These are phyloP conservation scores for Platanista minor DNA, from an alignment of 2,113 vertebrate species.

Conservation along the genomic window DNA sequence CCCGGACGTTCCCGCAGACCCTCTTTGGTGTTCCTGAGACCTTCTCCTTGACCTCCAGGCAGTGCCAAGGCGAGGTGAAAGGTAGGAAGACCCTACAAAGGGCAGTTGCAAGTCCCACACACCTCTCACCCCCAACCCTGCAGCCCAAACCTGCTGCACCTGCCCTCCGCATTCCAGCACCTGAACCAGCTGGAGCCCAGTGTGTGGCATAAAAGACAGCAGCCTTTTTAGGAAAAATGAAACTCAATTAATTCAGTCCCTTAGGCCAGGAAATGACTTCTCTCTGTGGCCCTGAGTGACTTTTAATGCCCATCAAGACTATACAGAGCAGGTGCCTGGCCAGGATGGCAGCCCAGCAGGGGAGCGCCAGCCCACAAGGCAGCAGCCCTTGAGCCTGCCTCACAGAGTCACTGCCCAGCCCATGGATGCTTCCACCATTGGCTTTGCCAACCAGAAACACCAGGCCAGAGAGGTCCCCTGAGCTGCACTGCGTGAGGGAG, in stretches of 20 bases:
- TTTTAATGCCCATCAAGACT: background rate
- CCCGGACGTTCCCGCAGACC: accelerated
- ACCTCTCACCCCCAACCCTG: background rate
- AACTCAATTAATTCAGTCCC: background rate
- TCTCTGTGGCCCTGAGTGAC: background rate
- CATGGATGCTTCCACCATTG: background rate
- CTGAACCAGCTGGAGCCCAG: background rate
- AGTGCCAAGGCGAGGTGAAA: background rate
- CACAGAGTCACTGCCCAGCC: background rate
- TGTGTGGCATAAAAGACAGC: background rate
- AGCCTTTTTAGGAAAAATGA: background rate
- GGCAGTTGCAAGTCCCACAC: background rate
- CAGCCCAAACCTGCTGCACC: accelerated
- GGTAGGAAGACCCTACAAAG: background rate
- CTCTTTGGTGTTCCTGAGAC: background rate
- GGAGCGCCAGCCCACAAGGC: background rate
- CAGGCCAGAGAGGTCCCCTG: background rate
- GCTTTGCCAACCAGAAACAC: background rate
- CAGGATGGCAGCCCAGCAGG: background rate
- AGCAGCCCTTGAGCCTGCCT: background rate
- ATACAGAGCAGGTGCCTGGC: background rate
- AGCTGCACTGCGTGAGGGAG: background rate
- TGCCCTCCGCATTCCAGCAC: background rate
- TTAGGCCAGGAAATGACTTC: background rate
- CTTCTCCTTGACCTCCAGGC: background rate